These are phyloP conservation scores for Hypsibius dujardini DNA, from an alignment of 1,140 invertebrate genomes.

Conservation along the genomic window DNA sequence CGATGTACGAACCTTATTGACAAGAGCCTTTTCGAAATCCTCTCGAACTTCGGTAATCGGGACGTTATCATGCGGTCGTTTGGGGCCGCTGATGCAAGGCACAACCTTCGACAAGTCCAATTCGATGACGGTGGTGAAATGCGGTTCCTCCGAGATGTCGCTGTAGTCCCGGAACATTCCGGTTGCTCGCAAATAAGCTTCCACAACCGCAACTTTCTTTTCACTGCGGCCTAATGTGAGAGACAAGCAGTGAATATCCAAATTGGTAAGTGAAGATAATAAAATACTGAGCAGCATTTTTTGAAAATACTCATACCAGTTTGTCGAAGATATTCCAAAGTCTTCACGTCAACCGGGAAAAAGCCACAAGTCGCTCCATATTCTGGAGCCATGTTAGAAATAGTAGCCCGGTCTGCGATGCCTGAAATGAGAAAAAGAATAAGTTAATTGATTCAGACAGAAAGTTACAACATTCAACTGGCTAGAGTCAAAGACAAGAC, in stretches of 20 bases:
- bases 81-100: constrained; percentile 85
- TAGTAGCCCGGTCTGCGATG: constrained; percentile 66
- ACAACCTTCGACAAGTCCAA: constrained; percentile 73
- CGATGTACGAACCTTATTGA: constrained; percentile 51
- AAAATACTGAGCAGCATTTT: neutral
- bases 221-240: constrained; percentile 51
- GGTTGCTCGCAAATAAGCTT: constrained; percentile 60
- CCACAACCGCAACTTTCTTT: constrained; percentile 61
- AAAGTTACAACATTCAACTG: too few species aligned
- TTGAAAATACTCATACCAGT: constrained; percentile 49
- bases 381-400: constrained; percentile 86
- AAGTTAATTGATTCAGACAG: too few species aligned
- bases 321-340: constrained; percentile 64
- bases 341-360: constrained; percentile 78
- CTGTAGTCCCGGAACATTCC: constrained; percentile 68
- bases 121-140: constrained; percentile 66
- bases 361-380: constrained; percentile 82
- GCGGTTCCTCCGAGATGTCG: constrained; percentile 56
- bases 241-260: constrained; percentile 5
- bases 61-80: constrained; percentile 86
- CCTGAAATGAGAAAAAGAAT: constrained; percentile 27
- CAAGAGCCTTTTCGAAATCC: constrained; percentile 69
- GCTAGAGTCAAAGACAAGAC: too few species aligned
- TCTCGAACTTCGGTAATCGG: constrained; percentile 69
- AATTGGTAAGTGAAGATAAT: constrained; percentile 23